Conservation (phyloP, 2,888 invertebrate genomes). For the Phymatocera aterrima region DNA sequence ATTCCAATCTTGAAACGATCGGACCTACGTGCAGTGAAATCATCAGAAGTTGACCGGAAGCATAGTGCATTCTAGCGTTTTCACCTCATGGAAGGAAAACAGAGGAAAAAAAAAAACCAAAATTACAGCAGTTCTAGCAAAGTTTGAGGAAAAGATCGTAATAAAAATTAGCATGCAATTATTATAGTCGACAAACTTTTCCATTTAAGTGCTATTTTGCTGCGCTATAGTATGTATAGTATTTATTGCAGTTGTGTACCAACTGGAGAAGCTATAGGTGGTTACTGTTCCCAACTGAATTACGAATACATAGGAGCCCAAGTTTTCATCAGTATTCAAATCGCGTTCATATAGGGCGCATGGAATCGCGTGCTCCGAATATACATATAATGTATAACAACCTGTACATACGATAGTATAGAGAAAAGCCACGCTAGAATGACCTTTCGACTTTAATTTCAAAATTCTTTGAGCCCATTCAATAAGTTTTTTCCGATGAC, state of each 20-base stretch:
- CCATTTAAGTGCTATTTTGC: not conserved
- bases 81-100: not conserved
- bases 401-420: not conserved
- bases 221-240: not conserved
- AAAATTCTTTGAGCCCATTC: constrained; percentile 32
- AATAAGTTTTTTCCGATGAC: constrained; percentile 32
- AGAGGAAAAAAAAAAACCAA: too few relatives aligned
- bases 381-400: not conserved
- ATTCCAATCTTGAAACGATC: not conserved
- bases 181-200: not conserved
- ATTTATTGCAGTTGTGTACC: not conserved
- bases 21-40: not conserved
- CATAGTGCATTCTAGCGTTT: not conserved
- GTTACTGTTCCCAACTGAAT: constrained; percentile 27
- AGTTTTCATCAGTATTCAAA: constrained; percentile 44
- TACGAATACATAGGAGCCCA: constrained; percentile 38
- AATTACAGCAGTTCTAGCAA: not conserved
- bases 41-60: not conserved
- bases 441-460: constrained; percentile 42
- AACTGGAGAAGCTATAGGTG: not conserved
- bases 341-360: constrained; percentile 26
- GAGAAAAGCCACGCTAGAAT: not conserved
- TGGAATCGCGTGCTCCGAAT: constrained; percentile 40
- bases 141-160: not conserved
- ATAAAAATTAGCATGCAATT: constrained; percentile 17